phyloP scores from a whole-genome alignment of 2,113 vertebrate genomes.

The Cettia cetti region DNA sequence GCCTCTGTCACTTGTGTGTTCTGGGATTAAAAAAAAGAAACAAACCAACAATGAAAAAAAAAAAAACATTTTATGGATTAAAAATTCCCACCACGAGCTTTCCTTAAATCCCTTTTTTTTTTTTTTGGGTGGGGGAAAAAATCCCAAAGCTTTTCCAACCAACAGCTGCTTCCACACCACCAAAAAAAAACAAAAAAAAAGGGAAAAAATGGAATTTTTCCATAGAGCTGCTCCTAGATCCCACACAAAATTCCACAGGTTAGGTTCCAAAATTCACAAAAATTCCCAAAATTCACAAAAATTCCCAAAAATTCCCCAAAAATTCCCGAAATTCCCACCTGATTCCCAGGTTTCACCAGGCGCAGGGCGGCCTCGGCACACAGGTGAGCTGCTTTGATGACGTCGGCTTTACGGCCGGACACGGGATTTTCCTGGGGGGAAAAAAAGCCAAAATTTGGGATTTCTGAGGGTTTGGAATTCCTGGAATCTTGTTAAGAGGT shows the following conservation, averaged over 20 bases:
- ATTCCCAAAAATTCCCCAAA: background rate
- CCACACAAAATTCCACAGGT: rapidly evolving
- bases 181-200: background rate
- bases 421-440: conserved; percentile 83
- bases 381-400: conserved; percentile 91
- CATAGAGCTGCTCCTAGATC: background rate
- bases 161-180: no score
- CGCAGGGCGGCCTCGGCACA: conserved; percentile 95
- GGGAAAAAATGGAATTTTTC: rapidly evolving
- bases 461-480: no score
- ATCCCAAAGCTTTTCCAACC: background rate
- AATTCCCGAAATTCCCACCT: conserved; percentile 60
- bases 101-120: background rate
- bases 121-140: background rate
- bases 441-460: background rate
- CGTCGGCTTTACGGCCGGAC: conserved; percentile 93
- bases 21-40: conserved; percentile 43
- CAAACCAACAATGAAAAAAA: no score
- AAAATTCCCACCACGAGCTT: rapidly evolving
- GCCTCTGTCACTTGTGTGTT: conserved; percentile 96
- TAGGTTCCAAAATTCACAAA: background rate
- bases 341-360: conserved; percentile 96
- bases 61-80: rapidly evolving
- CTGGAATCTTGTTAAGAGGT: no score
- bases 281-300: no score